Evolutionary conservation across 2,888 invertebrate species (phyloP).

Genomic region (Acanthopleura granulata): DNA sequence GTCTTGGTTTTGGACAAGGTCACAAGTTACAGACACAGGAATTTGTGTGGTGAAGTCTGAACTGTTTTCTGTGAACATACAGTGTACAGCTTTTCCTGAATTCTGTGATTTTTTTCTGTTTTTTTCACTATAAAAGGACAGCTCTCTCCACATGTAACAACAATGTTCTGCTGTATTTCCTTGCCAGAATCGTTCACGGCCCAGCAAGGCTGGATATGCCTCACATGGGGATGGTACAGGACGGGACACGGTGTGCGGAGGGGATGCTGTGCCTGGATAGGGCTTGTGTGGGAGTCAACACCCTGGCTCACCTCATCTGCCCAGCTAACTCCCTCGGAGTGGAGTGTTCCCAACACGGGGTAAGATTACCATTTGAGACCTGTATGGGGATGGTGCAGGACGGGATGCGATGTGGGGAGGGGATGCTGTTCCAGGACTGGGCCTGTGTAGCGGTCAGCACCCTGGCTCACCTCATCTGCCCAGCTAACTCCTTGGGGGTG

Average conservation of each 20-base stretch:
- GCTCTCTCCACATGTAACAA: too few species aligned
- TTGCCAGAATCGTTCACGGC: slow-evolving; percentile 56
- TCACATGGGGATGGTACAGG: slow-evolving; percentile 83
- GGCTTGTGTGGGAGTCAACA: slow-evolving; percentile 45
- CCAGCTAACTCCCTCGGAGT: slow-evolving; percentile 73
- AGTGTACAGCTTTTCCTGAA: too few species aligned
- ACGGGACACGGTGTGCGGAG: slow-evolving; percentile 94
- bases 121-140: too few species aligned
- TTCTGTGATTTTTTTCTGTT: too few species aligned
- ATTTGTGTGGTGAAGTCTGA: too few species aligned
- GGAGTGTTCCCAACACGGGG: slow-evolving; percentile 96
- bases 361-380: slow-evolving; percentile 73
- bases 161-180: neutral
- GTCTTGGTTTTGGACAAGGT: too few species aligned
- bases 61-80: too few species aligned
- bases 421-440: slow-evolving; percentile 86
- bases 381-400: slow-evolving; percentile 94
- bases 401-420: slow-evolving; percentile 93
- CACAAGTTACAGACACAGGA: too few species aligned
- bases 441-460: slow-evolving; percentile 45
- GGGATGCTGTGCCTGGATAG: slow-evolving; percentile 87
- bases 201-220: slow-evolving; percentile 57
- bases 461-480: slow-evolving; percentile 46
- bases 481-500: slow-evolving; percentile 73
- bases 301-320: slow-evolving; percentile 44